Base-by-base conservation (phyloP, 2,797 vertebrate genomes). In the Microcaecilia unicolor region DNA sequence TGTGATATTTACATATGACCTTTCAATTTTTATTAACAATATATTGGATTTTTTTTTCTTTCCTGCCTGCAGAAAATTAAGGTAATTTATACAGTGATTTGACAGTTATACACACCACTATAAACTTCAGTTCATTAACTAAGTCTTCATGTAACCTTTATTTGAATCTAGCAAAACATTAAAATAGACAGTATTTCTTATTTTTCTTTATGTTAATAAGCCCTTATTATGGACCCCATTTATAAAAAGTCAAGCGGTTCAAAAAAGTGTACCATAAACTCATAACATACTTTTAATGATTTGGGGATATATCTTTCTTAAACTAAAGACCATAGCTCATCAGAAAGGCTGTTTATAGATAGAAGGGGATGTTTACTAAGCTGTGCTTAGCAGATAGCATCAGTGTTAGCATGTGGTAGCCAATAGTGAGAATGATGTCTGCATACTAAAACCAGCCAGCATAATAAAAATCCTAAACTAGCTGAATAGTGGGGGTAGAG, bases 21-120 rank as follows among this genome's bases (percentile, higher is more conserved):
- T 82, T 82, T 82, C 61, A 31, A 38, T 69, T 78, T 80, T 76
- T 78, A 81, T 81, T 74, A 81, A 70, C 48, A 75, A 65, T 74
- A 74, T 79, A 79, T 80, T 82, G 67, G 61, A 77, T 75, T 80
- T 78, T n/a, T n/a, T n/a, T 74, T 74, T 57, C 63, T 82, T 77
- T 60, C 48, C 36, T 67, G 48, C 36, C 56, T 67, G 49, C 31
- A 70, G 48, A 75, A 72, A 55, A 69, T 60, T 70, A 78, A 76
- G 54, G 62, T 67, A 82, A 78, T 78, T 78, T 76, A 74, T 69
- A 74, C 60, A 71, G 63, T 76, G 65, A 76, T 76, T 70, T 80
- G 67, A 68, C 67, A 74, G 72, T 70, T 73, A 77, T 67, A 66
- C 41, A 69, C 58, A 71, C 24, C 62, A 67, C 59, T 67, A 68